These are phyloP conservation scores for Dasypolia templi DNA, from an alignment of 2,888 invertebrate species.

Conservation along the genomic window DNA sequence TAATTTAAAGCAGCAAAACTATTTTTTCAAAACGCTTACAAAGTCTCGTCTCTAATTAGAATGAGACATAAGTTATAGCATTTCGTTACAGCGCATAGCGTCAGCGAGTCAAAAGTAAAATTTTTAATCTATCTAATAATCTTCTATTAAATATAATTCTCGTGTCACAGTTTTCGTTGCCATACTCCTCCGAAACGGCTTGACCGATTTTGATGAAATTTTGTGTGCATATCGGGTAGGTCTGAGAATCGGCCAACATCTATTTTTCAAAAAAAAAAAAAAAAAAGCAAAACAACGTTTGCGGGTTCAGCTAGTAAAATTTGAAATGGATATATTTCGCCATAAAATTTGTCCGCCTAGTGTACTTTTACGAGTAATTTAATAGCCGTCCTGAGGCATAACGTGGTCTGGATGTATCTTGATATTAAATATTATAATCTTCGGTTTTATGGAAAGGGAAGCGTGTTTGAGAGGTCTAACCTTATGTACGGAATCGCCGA, in stretches of 20 bases:
- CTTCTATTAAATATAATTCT: too few relatives aligned
- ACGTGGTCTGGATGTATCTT: conserved; percentile 32
- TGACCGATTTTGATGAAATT: too few relatives aligned
- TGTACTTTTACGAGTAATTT: conserved; percentile 62
- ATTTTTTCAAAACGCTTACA: conserved; percentile 33
- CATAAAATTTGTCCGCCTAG: conserved; percentile 54
- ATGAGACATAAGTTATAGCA: conserved; percentile 43
- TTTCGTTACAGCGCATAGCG: conserved; percentile 53
- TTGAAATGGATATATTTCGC: conserved; percentile 53
- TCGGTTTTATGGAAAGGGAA: neutral
- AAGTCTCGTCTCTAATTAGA: conserved; percentile 50
- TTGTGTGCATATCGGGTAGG: too few relatives aligned
- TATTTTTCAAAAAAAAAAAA: too few relatives aligned
- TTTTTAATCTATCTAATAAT: too few relatives aligned
- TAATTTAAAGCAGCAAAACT: conserved; percentile 7
- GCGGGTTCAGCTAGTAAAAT: too few relatives aligned
- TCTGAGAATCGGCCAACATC: too few relatives aligned
- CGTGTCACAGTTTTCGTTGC: too few relatives aligned
- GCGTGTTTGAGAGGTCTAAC: neutral
- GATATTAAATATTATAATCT: conserved; percentile 41
- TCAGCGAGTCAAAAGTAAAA: conserved; percentile 13
- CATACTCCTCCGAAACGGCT: too few relatives aligned
- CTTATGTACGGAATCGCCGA: neutral
- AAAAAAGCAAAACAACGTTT: too few relatives aligned
- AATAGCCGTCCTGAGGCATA: conserved; percentile 46